Conservation (phyloP, 2,113 vertebrate genomes). For the Oreotrochilus melanogaster region DNA sequence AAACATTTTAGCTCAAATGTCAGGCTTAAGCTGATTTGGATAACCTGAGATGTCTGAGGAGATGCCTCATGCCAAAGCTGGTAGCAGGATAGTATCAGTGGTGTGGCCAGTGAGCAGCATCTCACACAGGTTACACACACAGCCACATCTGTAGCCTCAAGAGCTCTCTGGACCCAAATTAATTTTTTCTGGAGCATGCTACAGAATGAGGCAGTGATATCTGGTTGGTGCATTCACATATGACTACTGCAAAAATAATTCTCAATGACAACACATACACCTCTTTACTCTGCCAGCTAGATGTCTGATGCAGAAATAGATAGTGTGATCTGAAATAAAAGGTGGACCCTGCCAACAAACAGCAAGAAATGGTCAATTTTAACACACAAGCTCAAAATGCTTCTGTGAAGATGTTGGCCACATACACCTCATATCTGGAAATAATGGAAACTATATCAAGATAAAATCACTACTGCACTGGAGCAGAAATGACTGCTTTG, state of each 20-base stretch:
- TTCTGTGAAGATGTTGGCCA: not conserved
- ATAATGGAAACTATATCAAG: not conserved
- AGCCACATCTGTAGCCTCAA: not conserved
- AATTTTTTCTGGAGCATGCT: not conserved
- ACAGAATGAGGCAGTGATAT: not conserved
- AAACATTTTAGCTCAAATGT: not conserved
- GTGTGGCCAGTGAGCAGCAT: not conserved
- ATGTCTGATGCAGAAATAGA: not conserved
- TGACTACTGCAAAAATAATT: constrained; percentile 9
- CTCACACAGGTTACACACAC: not conserved
- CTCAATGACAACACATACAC: not conserved
- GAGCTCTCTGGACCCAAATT: not conserved
- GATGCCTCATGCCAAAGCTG: not conserved
- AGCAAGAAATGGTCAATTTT: not conserved
- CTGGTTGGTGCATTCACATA: not conserved
- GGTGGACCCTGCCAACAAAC: not conserved
- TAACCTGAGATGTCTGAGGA: not conserved
- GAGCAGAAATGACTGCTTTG: constrained; percentile 14
- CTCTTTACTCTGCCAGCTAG: not conserved
- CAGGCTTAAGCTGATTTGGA: not conserved
- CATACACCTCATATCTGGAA: not conserved
- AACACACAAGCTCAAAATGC: not conserved
- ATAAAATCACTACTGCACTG: not conserved
- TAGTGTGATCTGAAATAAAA: not conserved
- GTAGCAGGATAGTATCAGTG: not conserved